These are phyloP conservation scores for Aulostomus chinensis DNA, from an alignment of 2,797 vertebrate genomes.

Conservation along the genomic window DNA sequence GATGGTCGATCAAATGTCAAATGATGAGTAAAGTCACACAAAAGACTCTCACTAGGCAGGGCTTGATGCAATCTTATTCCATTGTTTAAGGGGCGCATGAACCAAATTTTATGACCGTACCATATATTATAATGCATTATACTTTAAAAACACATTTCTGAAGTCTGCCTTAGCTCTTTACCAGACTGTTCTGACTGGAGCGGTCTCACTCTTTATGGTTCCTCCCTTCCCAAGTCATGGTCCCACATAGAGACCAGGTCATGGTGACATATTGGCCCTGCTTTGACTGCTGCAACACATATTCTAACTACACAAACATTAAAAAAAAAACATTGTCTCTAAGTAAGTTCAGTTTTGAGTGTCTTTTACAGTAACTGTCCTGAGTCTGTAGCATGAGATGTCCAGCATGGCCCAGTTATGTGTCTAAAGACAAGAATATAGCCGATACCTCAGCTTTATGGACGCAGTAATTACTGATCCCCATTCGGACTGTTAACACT, in stretches of 20 bases:
- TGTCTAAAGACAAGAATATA: constrained; percentile 34
- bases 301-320: constrained; percentile 4
- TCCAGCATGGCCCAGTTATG: constrained; percentile 23
- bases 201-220: constrained; percentile 18
- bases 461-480: constrained; percentile 54
- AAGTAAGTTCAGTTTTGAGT: constrained; percentile 11
- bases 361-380: constrained; percentile 18
- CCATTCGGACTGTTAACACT: constrained; percentile 53
- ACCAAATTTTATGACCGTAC: no score
- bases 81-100: no score
- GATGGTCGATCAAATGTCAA: no score
- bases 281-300: constrained; percentile 19
- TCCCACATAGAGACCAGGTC: constrained; percentile 61
- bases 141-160: no score
- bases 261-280: constrained; percentile 59
- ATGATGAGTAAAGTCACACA: no score
- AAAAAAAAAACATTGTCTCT: constrained; percentile 10
- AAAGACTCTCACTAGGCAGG: no score
- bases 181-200: constrained; percentile 14
- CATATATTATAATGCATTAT: no score
- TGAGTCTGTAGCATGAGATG: constrained; percentile 24
- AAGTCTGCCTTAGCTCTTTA: not conserved
- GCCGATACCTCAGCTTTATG: constrained; percentile 36
- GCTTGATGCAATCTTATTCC: no score
- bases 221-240: constrained; percentile 52